Base-by-base conservation (phyloP, 92 coral and sea anemone species). In the Porites lobata region DNA sequence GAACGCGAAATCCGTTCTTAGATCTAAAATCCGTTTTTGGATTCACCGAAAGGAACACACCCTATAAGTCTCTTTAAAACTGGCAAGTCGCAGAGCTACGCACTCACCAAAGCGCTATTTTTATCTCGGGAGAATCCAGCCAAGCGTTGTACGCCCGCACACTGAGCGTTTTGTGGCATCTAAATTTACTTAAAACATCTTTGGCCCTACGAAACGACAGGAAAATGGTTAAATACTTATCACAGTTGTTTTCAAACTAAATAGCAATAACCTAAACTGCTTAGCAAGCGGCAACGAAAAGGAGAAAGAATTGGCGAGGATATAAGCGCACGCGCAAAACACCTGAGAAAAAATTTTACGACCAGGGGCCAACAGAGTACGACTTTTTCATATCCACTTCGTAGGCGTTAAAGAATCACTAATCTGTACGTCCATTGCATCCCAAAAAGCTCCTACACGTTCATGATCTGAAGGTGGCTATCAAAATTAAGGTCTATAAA, bases 21-120 rank as follows among this genome's bases (percentile, higher is more conserved):
- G n/a, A n/a, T n/a, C n/a, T n/a, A n/a, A n/a, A n/a, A n/a, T n/a
- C n/a, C n/a, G n/a, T n/a, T n/a, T n/a, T n/a, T n/a, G n/a, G n/a
- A n/a, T n/a, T n/a, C n/a, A n/a, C n/a, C n/a, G n/a, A n/a, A n/a
- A n/a, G n/a, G n/a, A n/a, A n/a, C n/a, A n/a, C n/a, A n/a, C n/a
- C n/a, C n/a, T n/a, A 56, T 56, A 56, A 4, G 47, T 38, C 47
- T 38, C 6, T 38, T 38, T 38, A 38, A 38, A 38, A 3, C 47
- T 38, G 47, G 47, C 47, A 38, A 4, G 7, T 38, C 47, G 47
- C 47, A 38, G 47, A 38, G 47, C 47, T 38, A 38, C 47, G 6
- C 7, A 89, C 95, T 85, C 59, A 96, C 99, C 99, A 95, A 12
- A 95, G 75, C 54, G 96, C 78, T 8, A 90, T 88, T 54, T 88